Evolutionary conservation across 2,888 invertebrate species (phyloP), one percentile per base, ranked within the genome.

Genomic region (Glyphotaelius pellucidus): DNA sequence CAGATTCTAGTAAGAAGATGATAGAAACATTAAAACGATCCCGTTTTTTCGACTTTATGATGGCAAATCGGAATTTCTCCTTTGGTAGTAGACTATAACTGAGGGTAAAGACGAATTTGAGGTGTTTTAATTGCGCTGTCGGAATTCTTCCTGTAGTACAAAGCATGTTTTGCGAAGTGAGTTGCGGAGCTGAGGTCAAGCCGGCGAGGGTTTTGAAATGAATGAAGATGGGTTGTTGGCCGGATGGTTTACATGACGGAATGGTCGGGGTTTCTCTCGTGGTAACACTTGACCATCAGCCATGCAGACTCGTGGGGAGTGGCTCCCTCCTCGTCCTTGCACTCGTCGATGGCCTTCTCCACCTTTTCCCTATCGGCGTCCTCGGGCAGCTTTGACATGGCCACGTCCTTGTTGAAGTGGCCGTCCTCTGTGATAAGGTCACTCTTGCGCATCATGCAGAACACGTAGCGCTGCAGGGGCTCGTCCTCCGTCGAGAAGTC

Each of bases 401-500:
- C 93, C 25, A 92, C 93, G 83, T 93, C 93, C 86, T 92, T 93
- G n/a, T 92, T 42, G 90, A 93, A 92, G 3, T 52, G 83, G 25
- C 93, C 93, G n/a, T 91, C 92, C 14, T 93, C 93, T 31, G 92
- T 92, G 80, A 93, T 93, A 52, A 93, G 84, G 19, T 90, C 92
- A 14, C 81, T 91, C 81, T 91, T 92, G 25, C 90, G 90, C 80
- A 92, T 88, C 92, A 94, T 93, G 93, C 94, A 94, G 93, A 94
- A 94, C 30, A 94, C 92, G 93, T 94, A 94, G 38, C 94, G 92
- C 52, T 94, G 94, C 14, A 94, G 93, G 35, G 94, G 94, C 3
- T 92, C 93, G 87, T 94, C 94, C 9, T 93, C 93, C 11, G 94
- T 93, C 94, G 92, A 92, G 86, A 94, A 93, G 42, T 94, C 93